phyloP scores from a whole-genome alignment of 2,797 vertebrate species.

The Nannoperca australis region DNA sequence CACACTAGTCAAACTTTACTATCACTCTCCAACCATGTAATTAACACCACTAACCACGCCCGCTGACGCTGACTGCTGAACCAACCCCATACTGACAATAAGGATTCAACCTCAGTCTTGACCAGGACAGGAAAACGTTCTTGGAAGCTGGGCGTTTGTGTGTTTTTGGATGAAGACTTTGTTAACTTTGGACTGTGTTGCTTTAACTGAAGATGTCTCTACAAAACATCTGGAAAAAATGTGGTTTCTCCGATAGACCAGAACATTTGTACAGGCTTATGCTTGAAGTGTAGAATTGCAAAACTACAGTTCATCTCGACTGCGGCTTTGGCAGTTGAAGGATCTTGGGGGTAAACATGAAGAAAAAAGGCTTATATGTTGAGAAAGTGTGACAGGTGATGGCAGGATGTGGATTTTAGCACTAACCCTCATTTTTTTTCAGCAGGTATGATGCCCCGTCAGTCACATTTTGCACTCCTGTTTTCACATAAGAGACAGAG shows the following conservation, averaged over 20 bases:
- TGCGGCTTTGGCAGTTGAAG: slow-evolving; percentile 18
- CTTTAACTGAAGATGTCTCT: slow-evolving; percentile 60
- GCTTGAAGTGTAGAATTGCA: slow-evolving; percentile 8
- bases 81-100: slow-evolving; percentile 32
- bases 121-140: slow-evolving; percentile 49
- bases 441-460: not conserved
- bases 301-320: slow-evolving; percentile 7
- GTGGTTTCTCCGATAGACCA: slow-evolving; percentile 58
- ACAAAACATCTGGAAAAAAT: slow-evolving; percentile 75
- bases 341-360: slow-evolving; percentile 30
- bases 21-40: slow-evolving; percentile 41
- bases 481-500: slow-evolving; percentile 9
- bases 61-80: slow-evolving; percentile 13
- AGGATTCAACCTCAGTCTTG: slow-evolving; percentile 35
- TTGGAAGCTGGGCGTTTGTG: slow-evolving; percentile 56
- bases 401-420: slow-evolving; percentile 63
- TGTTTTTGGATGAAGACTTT: slow-evolving; percentile 62
- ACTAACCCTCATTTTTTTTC: slow-evolving; percentile 17
- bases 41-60: slow-evolving; percentile 49
- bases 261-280: slow-evolving; percentile 50
- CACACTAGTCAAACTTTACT: slow-evolving; percentile 21
- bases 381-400: slow-evolving; percentile 49
- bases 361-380: not conserved
- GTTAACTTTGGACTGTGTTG: slow-evolving; percentile 67
- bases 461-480: slow-evolving; percentile 15